Conservation (phyloP, 2,888 invertebrate genomes). For the Dynastes grantii region DNA sequence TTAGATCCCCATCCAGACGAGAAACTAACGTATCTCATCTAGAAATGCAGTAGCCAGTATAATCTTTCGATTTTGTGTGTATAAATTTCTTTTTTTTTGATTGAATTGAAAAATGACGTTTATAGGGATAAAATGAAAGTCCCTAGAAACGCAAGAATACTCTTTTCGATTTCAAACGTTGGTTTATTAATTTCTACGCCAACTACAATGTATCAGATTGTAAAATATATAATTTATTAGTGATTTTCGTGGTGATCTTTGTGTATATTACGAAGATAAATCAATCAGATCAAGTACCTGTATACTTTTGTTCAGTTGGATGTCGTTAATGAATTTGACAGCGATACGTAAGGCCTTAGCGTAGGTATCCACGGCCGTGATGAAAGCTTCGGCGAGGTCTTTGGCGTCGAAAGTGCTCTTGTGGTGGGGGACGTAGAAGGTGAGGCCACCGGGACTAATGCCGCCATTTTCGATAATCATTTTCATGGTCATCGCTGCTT, state of each 20-base stretch:
- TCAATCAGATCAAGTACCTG: conserved; percentile 69
- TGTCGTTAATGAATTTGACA: conserved; percentile 73
- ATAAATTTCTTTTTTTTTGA: too few relatives aligned
- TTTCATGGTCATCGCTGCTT: conserved; percentile 52
- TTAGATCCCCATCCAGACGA: conserved; percentile 75
- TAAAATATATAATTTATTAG: background rate
- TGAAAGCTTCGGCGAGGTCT: conserved; percentile 73
- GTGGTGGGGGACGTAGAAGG: conserved; percentile 73
- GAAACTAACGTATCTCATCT: conserved; percentile 77
- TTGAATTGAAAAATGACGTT: background rate
- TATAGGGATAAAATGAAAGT: background rate
- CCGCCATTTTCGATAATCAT: conserved; percentile 70
- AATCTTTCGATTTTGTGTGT: too few relatives aligned
- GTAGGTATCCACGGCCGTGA: conserved; percentile 74
- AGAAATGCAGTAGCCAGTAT: conserved; percentile 58
- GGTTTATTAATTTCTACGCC: conserved; percentile 3
- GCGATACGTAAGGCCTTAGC: conserved; percentile 75
- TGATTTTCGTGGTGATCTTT: background rate
- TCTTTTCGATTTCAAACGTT: conserved; percentile 12
- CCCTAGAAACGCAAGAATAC: conserved; percentile 11
- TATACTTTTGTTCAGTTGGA: conserved; percentile 73
- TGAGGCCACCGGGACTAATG: conserved; percentile 75
- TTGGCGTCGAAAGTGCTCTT: conserved; percentile 72
- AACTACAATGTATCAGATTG: background rate
- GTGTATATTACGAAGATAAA: conserved; percentile 29